Evolutionary conservation across 1,140 invertebrate genomes (phyloP), one percentile per base, ranked within the genome.

Genomic region (Nylanderia fulva): DNA sequence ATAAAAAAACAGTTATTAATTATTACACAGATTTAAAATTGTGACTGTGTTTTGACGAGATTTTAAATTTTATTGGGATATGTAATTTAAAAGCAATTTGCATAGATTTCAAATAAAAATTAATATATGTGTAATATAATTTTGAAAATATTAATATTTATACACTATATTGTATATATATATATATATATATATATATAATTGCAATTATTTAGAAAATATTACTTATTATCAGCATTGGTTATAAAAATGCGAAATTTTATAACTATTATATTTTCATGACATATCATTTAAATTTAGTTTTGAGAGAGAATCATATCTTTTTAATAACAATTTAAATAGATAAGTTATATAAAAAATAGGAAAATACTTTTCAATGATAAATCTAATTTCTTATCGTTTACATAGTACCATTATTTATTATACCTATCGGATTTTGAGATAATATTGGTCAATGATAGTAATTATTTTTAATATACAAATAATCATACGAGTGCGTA

Each of bases 351-450:
- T 33, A 33, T 33, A 33, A 52, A 63, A 76, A 33, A 27, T 45
- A 7, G 18, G 33, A 4, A 79, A 36, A 36, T 21, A 54, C 29
- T 63, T 21, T 33, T 29, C 0, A 36, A 74, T 8, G 13, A 7
- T 24, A 27, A 63, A 76, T 36, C 15, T 3, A 56, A 63, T 63
- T 52, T 18, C n/a, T 79, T 79, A 68, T 79, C 75, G 13, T 45
- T 76, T 60, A 52, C 60, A n/a, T 52, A 29, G 39, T 24, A 68
- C 8, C 48, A 0, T 52, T 39, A 39, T 33, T 15, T 13, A 68
- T 66, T 52, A 52, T 33, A 5, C 13, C 24, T 77, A 39, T 18
- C 29, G 13, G 0, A 15, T 79, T 79, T 68, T 13, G 29, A 68
- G 27, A 75, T 75, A 15, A 0, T 63, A 33, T 29, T 60, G 52